Conservation (phyloP, 1,140 invertebrate species). For the Heliconius eleuchia region DNA sequence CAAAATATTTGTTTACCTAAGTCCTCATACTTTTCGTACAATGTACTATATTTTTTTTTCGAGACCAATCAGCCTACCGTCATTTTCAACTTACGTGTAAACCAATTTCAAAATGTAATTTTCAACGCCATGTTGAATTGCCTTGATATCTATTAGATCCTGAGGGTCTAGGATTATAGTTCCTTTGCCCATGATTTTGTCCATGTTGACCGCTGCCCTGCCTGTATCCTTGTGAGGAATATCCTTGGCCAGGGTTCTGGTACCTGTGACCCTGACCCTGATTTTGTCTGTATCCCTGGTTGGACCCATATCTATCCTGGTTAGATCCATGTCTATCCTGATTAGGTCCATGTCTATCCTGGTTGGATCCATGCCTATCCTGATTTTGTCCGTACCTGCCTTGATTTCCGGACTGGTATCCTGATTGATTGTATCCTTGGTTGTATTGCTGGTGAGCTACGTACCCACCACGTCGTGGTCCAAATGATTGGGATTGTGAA, state of each 20-base stretch:
- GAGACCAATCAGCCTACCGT: background rate
- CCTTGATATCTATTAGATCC: constrained; percentile 39
- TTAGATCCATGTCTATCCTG: constrained; percentile 38
- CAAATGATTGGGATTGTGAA: constrained; percentile 59
- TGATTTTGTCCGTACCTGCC: constrained; percentile 39
- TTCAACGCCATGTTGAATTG: constrained; percentile 49
- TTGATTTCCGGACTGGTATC: constrained; percentile 38
- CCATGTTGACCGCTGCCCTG: constrained; percentile 28
- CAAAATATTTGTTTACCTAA: constrained; percentile 5
- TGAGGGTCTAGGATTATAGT: constrained; percentile 19
- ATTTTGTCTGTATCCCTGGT: constrained; percentile 36
- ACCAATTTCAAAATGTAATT: background rate
- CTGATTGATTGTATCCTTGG: constrained; percentile 39
- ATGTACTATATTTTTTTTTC: background rate
- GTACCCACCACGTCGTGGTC: constrained; percentile 64
- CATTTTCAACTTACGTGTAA: background rate
- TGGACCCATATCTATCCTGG: constrained; percentile 35
- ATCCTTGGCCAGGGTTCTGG: constrained; percentile 31
- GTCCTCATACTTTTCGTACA: background rate
- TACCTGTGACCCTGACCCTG: constrained; percentile 32
- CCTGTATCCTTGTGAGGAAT: constrained; percentile 19
- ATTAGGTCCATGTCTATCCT: constrained; percentile 35
- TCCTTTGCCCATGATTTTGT: constrained; percentile 21
- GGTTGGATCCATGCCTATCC: constrained; percentile 37
- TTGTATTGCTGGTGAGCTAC: constrained; percentile 44